These are phyloP conservation scores for Pogonognathellus flavescens DNA, from an alignment of 1,140 invertebrate genomes.

Conservation along the genomic window DNA sequence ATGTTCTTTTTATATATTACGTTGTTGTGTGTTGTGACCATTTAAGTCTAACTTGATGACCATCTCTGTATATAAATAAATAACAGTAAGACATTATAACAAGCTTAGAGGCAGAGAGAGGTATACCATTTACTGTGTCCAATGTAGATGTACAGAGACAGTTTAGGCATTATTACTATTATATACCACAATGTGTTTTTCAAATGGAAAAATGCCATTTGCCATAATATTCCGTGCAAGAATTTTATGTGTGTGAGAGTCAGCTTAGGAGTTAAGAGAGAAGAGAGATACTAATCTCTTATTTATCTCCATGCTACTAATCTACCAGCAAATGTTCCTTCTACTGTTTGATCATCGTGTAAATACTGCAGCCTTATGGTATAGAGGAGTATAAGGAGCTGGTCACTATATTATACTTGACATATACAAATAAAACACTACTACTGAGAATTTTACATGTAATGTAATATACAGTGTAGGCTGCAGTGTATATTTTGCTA, in stretches of 20 bases:
- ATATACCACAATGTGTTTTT: not conserved
- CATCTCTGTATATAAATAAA: constrained; percentile 50
- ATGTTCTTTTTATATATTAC: not conserved
- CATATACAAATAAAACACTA: no score
- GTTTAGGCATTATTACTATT: not conserved
- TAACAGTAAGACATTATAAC: constrained; percentile 21
- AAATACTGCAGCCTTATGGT: not conserved
- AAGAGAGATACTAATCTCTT: constrained; percentile 15
- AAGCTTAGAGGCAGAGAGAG: not conserved
- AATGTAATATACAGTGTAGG: no score
- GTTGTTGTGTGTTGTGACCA: constrained; percentile 40
- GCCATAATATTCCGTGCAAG: constrained; percentile 8
- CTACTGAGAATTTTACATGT: no score
- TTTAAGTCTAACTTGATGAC: constrained; percentile 47
- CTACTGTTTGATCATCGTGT: constrained; percentile 7
- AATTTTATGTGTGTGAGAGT: constrained; percentile 3
- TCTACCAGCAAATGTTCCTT: no score
- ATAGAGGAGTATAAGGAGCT: not conserved
- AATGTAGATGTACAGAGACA: not conserved
- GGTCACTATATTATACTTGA: no score
- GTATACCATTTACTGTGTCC: not conserved
- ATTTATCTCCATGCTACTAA: constrained; percentile 1
- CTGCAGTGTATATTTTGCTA: no score
- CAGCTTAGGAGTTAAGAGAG: not conserved
- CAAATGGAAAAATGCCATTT: constrained; percentile 42